Evolutionary conservation across 2,888 invertebrate genomes (phyloP).

Genomic region (Rosalia funebris): DNA sequence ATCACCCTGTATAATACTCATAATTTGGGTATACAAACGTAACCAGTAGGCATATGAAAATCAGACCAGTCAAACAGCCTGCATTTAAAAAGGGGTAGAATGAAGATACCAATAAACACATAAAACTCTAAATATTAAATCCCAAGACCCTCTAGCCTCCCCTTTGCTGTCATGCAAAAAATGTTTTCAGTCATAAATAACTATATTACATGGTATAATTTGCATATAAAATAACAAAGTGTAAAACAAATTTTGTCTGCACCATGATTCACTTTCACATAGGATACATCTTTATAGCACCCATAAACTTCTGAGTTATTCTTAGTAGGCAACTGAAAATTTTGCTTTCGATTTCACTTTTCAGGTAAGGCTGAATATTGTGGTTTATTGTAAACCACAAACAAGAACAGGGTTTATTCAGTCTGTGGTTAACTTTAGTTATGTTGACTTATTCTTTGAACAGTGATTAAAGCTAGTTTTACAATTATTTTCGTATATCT

Average conservation of each 20-base stretch:
- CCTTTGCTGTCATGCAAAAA: slow-evolving; percentile 43
- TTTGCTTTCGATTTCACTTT: slow-evolving; percentile 57
- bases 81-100: slow-evolving; percentile 45
- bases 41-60: too few species aligned
- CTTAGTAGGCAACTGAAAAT: slow-evolving; percentile 30
- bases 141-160: slow-evolving; percentile 29
- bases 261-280: slow-evolving; percentile 36
- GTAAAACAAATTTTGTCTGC: slow-evolving; percentile 35
- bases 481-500: too few species aligned
- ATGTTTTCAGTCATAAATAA: slow-evolving; percentile 53
- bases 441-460: slow-evolving; percentile 4
- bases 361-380: slow-evolving; percentile 53
- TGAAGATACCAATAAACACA: slow-evolving; percentile 56
- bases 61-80: slow-evolving; percentile 28
- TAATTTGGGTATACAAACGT: too few species aligned
- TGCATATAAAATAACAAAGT: slow-evolving; percentile 50
- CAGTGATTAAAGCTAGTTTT: background rate
- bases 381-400: slow-evolving; percentile 54
- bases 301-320: slow-evolving; percentile 41
- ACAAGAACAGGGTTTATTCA: slow-evolving; percentile 36
- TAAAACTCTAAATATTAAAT: slow-evolving; percentile 51
- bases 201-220: slow-evolving; percentile 46
- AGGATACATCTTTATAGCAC: slow-evolving; percentile 43
- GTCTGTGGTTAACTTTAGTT: slow-evolving; percentile 43
- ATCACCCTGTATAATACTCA: too few species aligned